Percentiles rank a stretch among this genome's conserved stretches.
phyloP scores from a whole-genome alignment of 2,113 vertebrate genomes.

The Vimba vimba region DNA sequence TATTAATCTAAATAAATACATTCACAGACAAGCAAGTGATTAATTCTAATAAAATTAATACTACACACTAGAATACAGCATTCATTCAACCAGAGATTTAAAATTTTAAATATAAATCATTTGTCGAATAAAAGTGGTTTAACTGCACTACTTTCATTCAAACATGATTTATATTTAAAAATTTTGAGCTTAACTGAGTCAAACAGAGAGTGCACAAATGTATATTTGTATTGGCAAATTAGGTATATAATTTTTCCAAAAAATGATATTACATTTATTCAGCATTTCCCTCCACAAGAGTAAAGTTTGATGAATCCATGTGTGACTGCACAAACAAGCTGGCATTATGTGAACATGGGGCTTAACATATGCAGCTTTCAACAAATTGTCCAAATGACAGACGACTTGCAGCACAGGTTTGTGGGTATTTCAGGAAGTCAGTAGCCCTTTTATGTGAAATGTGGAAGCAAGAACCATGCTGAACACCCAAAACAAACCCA shows the following conservation, averaged over 20 bases:
- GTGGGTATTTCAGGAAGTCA: slow-evolving; percentile 72
- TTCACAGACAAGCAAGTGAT: background rate
- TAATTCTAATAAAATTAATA: background rate
- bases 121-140: too few species aligned
- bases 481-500: slow-evolving; percentile 80
- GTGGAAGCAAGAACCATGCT: slow-evolving; percentile 65
- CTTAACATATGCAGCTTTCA: slow-evolving; percentile 72
- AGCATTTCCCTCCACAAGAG: slow-evolving; percentile 59
- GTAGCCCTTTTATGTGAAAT: slow-evolving; percentile 71
- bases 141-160: slow-evolving; percentile 9
- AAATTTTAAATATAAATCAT: too few species aligned
- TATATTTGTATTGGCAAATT: slow-evolving; percentile 48
- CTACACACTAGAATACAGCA: background rate
- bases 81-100: background rate
- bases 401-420: slow-evolving; percentile 71
- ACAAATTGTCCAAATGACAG: slow-evolving; percentile 73
- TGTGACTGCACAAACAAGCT: slow-evolving; percentile 70
- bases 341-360: slow-evolving; percentile 69
- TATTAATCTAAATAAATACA: too few species aligned
- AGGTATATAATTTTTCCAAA: slow-evolving; percentile 19
- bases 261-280: slow-evolving; percentile 51
- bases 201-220: slow-evolving; percentile 37
- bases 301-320: slow-evolving; percentile 67
- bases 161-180: slow-evolving; percentile 2
- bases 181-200: background rate